Evolutionary conservation across 1,140 invertebrate species (phyloP), one percentile per base, ranked within the genome.

Genomic region (Drosophila nasuta): DNA sequence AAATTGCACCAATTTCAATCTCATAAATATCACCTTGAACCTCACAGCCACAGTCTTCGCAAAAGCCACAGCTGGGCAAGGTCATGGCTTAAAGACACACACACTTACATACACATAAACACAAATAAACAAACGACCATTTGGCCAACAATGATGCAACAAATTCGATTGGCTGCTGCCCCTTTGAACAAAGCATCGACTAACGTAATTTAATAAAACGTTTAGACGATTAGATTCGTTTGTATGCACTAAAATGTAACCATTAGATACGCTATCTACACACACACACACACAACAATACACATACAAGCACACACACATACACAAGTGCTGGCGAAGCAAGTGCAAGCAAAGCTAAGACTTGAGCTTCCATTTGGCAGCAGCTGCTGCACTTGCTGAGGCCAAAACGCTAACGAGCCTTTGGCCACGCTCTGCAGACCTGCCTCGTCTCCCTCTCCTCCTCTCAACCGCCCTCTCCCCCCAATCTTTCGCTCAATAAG

Each of bases 131-230:
- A 63, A 75, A 75, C 59, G 54, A 17, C 17, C 67, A 65, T 66
- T 66, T 66, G 62, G 60, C 52, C 70, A 76, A 71, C 71, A 74
- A 74, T 80, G 77, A 80, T 80, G 77, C 75, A 80, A 80, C 69
- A 80, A 74, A 71, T 75, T 75, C 70, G 75, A 81, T 78, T 66
- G 66, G 48, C 58, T 60, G 68, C 35, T 25, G 20, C 66, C 57
- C 28, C 51, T 67, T 67, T 49, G 74, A 76, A 66, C 79, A 66
- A 72, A 72, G 83, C 80, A 80, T 58, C 71, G 74, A 69, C 85
- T 89, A 81, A 87, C 87, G 87, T 91, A 91, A 91, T 91, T 91
- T 91, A 91, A 91, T 91, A 91, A 91, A 91, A 91, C 87, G 87
- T 87, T 91, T 91, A 91, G 72, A 54, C 87, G 87, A 91, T 91